Evolutionary conservation across 2,888 invertebrate species (phyloP).

Genomic region (Resseliella maxima): DNA sequence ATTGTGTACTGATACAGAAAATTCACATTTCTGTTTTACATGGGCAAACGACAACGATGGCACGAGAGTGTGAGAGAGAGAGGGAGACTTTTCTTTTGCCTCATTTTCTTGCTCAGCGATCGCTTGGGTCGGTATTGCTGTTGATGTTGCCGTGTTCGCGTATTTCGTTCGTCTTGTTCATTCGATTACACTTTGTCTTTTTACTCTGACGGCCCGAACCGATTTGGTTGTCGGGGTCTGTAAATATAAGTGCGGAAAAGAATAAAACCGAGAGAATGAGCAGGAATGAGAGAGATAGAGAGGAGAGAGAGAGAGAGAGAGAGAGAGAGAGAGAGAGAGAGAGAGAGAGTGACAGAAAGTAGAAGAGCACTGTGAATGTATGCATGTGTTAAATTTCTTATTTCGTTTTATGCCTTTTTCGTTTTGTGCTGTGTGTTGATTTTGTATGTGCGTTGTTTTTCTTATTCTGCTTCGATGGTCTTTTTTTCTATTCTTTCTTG

Average conservation of each 20-base stretch:
- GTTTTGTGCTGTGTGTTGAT: conserved; percentile 45
- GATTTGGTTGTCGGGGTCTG: conserved; percentile 46
- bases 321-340: not conserved
- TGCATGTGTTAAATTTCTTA: conserved; percentile 55
- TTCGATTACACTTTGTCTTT: conserved; percentile 53
- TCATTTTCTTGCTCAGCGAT: conserved; percentile 27
- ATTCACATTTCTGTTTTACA: conserved; percentile 29
- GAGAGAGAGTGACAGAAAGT: not conserved
- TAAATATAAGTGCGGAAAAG: not conserved
- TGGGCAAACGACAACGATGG: conserved; percentile 4
- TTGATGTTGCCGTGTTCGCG: conserved; percentile 28
- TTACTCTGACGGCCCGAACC: not conserved
- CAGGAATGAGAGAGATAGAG: too few species aligned
- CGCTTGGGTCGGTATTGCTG: not conserved
- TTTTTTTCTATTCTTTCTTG: conserved; percentile 40
- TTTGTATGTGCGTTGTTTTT: conserved; percentile 55
- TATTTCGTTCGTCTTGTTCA: conserved; percentile 52
- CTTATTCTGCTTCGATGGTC: conserved; percentile 25
- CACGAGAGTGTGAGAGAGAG: not conserved
- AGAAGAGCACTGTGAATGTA: not conserved
- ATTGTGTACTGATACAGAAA: conserved; percentile 31
- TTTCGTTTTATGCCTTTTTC: conserved; percentile 40
- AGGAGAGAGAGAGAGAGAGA: not conserved
- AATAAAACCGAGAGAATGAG: not conserved
- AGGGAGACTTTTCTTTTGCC: not conserved